A percentile compares a stretch with the other conserved stretches of the same genome.
Conservation (phyloP, 2,888 invertebrate species). For the Hesperia comma region DNA sequence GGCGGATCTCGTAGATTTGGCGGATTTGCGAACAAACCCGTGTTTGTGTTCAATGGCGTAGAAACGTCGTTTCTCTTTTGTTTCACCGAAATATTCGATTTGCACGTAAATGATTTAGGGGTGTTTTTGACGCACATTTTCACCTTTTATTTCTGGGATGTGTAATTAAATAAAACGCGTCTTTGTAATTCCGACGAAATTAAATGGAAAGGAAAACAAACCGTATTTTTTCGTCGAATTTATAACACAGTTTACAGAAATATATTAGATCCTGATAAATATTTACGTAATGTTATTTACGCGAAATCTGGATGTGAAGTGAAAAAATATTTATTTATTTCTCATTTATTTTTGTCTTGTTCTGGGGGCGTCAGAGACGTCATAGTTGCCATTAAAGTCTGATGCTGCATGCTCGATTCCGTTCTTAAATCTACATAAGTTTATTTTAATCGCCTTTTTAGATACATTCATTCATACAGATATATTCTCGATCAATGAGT, state of each 20-base stretch:
- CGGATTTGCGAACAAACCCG: conserved; percentile 17
- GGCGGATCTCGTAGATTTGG: conserved; percentile 20
- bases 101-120: conserved; percentile 18
- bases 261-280: neutral
- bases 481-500: too few species aligned
- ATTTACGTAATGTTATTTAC: too few species aligned
- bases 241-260: neutral
- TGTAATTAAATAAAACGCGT: conserved; percentile 18
- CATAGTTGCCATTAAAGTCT: too few species aligned
- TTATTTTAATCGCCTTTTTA: too few species aligned
- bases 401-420: too few species aligned
- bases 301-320: too few species aligned
- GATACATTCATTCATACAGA: too few species aligned
- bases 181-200: conserved; percentile 6
- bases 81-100: conserved; percentile 22
- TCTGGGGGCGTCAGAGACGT: too few species aligned
- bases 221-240: neutral
- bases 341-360: too few species aligned
- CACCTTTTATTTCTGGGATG: conserved; percentile 8
- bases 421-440: too few species aligned
- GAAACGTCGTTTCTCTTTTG: conserved; percentile 2
- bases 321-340: too few species aligned
- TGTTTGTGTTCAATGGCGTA: conserved; percentile 13
- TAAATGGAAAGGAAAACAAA: neutral
- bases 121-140: neutral